A percentile compares a stretch with the other conserved stretches of the same genome.
phyloP scores from a whole-genome alignment of 2,888 invertebrate species.

The Scaptomyza reducta region DNA sequence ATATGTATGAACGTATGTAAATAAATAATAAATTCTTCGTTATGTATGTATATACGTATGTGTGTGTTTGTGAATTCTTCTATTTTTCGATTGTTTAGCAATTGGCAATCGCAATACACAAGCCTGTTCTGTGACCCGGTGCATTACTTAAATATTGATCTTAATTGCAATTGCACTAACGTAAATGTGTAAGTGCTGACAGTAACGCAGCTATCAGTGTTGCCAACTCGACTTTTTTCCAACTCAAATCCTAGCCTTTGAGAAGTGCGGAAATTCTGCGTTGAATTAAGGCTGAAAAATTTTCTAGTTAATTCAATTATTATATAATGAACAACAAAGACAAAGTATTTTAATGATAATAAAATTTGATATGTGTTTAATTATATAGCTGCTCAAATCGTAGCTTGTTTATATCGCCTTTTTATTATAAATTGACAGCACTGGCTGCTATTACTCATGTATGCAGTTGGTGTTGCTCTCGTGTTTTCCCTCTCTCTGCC shows the following conservation, averaged over 20 bases:
- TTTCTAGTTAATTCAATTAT: background rate
- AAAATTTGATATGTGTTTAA: background rate
- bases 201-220: conserved; percentile 11
- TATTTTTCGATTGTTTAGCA: conserved; percentile 59
- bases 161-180: conserved; percentile 54
- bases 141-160: conserved; percentile 68
- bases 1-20: conserved; percentile 35
- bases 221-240: background rate
- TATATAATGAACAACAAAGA: background rate
- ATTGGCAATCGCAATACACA: conserved; percentile 39
- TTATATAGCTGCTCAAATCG: background rate
- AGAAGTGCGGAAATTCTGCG: too few species aligned
- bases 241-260: background rate
- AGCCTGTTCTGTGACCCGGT: conserved; percentile 40
- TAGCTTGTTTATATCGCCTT: background rate
- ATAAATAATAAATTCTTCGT: conserved; percentile 47
- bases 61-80: conserved; percentile 20
- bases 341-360: background rate
- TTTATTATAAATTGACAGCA: background rate
- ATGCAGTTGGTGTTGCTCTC: conserved; percentile 29
- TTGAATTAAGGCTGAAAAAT: background rate
- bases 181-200: conserved; percentile 31
- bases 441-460: conserved; percentile 63
- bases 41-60: conserved; percentile 10
- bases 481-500: background rate